Evolutionary conservation across 2,888 invertebrate genomes (phyloP).

Genomic region (Drosophila planitibia): DNA sequence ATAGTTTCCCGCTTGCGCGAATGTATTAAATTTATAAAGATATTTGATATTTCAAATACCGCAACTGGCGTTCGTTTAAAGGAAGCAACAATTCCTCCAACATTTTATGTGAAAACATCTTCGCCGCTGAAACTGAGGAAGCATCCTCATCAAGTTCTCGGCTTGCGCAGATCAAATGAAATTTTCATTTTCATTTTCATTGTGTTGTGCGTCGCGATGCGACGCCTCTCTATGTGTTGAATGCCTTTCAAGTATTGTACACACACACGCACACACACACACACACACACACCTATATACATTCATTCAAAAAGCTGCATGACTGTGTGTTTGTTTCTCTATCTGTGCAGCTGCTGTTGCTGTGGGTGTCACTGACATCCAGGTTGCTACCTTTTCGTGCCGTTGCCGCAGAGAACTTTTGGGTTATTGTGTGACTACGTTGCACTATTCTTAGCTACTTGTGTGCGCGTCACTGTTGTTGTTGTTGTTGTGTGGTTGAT

Average conservation of each 20-base stretch:
- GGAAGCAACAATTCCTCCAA: slow-evolving; percentile 37
- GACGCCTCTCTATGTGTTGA: slow-evolving; percentile 40
- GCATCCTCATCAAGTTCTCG: slow-evolving; percentile 67
- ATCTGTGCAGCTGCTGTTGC: slow-evolving; percentile 26
- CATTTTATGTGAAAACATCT: slow-evolving; percentile 10
- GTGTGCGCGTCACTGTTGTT: slow-evolving; percentile 9
- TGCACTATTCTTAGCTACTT: slow-evolving; percentile 70
- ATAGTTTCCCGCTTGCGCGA: background rate
- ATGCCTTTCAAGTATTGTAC: slow-evolving; percentile 38
- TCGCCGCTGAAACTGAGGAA: background rate
- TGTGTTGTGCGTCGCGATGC: slow-evolving; percentile 72
- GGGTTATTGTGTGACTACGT: slow-evolving; percentile 63
- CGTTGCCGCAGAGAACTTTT: slow-evolving; percentile 65
- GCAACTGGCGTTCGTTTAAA: background rate
- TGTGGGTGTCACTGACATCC: slow-evolving; percentile 51
- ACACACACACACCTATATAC: slow-evolving; percentile 18
- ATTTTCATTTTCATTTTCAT: slow-evolving; percentile 82
- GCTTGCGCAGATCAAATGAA: slow-evolving; percentile 81
- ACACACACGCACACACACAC: slow-evolving; percentile 13
- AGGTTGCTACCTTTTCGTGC: slow-evolving; percentile 67
- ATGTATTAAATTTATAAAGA: background rate
- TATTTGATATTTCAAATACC: background rate
- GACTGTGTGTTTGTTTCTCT: slow-evolving; percentile 4
- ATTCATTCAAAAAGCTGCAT: slow-evolving; percentile 10
- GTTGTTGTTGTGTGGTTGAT: slow-evolving; percentile 20